Conservation (phyloP, 2,113 vertebrate genomes). For the Tonatia bakeri region DNA sequence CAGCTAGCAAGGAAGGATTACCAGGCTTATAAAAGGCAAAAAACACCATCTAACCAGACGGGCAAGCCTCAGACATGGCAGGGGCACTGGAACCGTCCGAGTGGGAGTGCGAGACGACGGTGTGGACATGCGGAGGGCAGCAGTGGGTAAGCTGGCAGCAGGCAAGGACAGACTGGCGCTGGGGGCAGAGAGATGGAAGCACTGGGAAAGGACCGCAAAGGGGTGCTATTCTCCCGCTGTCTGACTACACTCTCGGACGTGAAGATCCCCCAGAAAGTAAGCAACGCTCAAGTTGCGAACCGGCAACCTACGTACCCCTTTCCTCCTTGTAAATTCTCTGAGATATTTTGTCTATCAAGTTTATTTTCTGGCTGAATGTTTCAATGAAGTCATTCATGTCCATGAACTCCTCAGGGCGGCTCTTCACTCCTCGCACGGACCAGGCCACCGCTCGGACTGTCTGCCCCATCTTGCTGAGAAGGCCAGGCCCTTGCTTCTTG, state of each 20-base stretch:
- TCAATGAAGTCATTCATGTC: slow-evolving; percentile 90
- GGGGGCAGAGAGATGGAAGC: not conserved
- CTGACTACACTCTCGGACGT: not conserved
- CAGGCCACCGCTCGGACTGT: slow-evolving; percentile 90
- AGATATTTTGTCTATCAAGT: slow-evolving; percentile 90
- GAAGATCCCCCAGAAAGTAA: not conserved
- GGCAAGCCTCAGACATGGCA: not conserved
- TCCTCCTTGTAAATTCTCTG: slow-evolving; percentile 94
- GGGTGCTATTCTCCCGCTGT: not conserved
- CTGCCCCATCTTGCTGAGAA: slow-evolving; percentile 93
- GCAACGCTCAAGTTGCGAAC: not conserved
- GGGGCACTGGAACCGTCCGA: not conserved
- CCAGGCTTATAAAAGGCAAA: not conserved
- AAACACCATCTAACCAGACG: not conserved
- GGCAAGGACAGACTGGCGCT: not conserved
- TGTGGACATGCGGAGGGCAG: not conserved
- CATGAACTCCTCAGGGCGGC: slow-evolving; percentile 88
- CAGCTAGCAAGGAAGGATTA: not conserved
- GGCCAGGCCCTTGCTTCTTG: slow-evolving; percentile 91
- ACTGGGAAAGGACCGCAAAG: not conserved
- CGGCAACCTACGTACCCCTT: slow-evolving; percentile 82
- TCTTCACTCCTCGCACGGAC: slow-evolving; percentile 88
- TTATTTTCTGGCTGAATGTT: slow-evolving; percentile 90
- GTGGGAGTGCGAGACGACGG: not conserved
- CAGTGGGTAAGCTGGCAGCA: not conserved